Evolutionary conservation across 2,888 invertebrate genomes (phyloP).

Genomic region (Spicauda simplicius): DNA sequence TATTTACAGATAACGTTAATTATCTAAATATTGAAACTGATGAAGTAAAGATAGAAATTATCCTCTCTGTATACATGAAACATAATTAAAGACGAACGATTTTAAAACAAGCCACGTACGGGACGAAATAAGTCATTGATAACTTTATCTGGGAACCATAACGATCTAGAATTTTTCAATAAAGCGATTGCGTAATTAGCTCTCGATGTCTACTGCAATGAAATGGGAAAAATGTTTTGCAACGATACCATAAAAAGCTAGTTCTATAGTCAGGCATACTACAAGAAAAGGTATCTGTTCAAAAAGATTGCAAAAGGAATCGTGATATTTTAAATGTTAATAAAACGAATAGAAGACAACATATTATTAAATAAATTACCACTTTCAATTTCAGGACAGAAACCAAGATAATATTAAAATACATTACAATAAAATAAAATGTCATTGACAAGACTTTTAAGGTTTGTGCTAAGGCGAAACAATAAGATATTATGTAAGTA

Average conservation of each 20-base stretch:
- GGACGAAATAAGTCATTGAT: background rate
- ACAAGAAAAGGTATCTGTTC: too few species aligned
- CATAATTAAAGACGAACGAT: background rate
- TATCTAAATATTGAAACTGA: too few species aligned
- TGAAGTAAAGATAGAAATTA: too few species aligned
- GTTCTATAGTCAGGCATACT: background rate
- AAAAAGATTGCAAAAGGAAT: too few species aligned
- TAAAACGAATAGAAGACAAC: background rate
- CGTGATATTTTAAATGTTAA: background rate
- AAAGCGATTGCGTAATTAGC: background rate
- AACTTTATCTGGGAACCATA: background rate
- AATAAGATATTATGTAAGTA: background rate
- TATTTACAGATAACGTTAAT: too few species aligned
- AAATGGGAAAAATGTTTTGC: background rate
- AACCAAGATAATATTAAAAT: background rate
- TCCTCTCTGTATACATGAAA: background rate
- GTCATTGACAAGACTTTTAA: too few species aligned
- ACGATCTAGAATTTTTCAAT: background rate
- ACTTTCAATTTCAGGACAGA: background rate
- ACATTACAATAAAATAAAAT: background rate
- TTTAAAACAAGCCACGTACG: background rate
- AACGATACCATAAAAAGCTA: background rate
- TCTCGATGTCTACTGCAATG: conserved; percentile 1
- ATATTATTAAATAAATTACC: background rate
- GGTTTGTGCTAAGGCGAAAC: too few species aligned